These are phyloP conservation scores for Tenthredo distinguenda DNA, from an alignment of 2,888 invertebrate species.

Conservation along the genomic window DNA sequence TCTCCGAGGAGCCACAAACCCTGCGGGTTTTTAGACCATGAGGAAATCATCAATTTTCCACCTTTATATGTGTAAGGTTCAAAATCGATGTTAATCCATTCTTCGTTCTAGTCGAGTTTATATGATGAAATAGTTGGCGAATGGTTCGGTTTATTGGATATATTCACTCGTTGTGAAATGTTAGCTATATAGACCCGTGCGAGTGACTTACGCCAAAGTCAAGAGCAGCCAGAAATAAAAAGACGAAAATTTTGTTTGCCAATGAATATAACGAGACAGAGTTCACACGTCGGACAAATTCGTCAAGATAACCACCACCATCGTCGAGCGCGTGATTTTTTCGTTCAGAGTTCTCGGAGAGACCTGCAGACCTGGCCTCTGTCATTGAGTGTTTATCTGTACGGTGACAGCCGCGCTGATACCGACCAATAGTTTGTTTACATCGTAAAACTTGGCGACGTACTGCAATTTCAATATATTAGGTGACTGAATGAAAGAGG, in stretches of 20 bases:
- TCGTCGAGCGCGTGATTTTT: not conserved
- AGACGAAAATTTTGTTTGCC: slow-evolving; percentile 34
- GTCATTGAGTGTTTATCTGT: slow-evolving; percentile 50
- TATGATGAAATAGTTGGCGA: not conserved
- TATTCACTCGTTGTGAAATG: not conserved
- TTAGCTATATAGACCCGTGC: not conserved
- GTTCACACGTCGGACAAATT: slow-evolving; percentile 20
- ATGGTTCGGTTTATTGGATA: not conserved
- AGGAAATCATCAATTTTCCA: not conserved
- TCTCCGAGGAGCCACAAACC: slow-evolving; percentile 39
- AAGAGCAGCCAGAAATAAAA: slow-evolving; percentile 36
- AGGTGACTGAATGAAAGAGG: slow-evolving; percentile 22
- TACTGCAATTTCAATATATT: slow-evolving; percentile 33
- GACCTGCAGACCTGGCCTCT: slow-evolving; percentile 44
- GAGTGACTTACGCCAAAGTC: slow-evolving; percentile 36
- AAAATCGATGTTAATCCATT: not conserved
- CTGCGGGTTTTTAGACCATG: not conserved
- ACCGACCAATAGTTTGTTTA: slow-evolving; percentile 53
- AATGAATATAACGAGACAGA: slow-evolving; percentile 11
- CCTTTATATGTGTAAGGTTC: not conserved
- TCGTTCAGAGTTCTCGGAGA: slow-evolving; percentile 42
- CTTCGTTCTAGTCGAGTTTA: not conserved
- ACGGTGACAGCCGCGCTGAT: slow-evolving; percentile 50
- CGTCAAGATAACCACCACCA: slow-evolving; percentile 30
- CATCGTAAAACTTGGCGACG: slow-evolving; percentile 39